Conservation (phyloP, 2,888 invertebrate species). For the Hirtodrosophila histrioides region DNA sequence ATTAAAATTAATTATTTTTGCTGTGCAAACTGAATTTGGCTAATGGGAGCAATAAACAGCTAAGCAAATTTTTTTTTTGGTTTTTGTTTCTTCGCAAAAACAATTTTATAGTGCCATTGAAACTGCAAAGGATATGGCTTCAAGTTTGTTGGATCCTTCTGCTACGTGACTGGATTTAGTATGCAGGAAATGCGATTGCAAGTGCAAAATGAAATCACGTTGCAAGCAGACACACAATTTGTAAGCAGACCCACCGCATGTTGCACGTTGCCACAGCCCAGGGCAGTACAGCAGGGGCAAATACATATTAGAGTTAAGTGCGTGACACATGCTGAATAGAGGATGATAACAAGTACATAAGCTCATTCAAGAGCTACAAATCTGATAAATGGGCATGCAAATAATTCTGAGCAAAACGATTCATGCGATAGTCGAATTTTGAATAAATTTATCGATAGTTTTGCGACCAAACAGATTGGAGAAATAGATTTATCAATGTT, state of each 20-base stretch:
- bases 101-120: not conserved
- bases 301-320: slow-evolving; percentile 3
- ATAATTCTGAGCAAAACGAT: no score
- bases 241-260: no score
- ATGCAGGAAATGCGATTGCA: slow-evolving; percentile 12
- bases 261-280: no score
- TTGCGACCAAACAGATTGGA: no score
- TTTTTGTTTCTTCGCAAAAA: not conserved
- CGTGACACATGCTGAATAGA: slow-evolving; percentile 7
- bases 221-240: no score
- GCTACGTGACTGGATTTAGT: slow-evolving; percentile 42
- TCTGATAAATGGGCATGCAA: no score
- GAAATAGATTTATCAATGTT: no score
- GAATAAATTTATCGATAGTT: no score
- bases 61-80: slow-evolving; percentile 3
- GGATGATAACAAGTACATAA: no score
- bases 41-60: slow-evolving; percentile 37
- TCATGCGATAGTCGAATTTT: no score
- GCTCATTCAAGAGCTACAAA: no score
- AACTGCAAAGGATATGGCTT: not conserved
- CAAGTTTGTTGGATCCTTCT: not conserved
- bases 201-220: slow-evolving; percentile 12
- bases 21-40: slow-evolving; percentile 16
- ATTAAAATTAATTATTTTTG: slow-evolving; percentile 5
- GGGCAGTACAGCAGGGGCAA: no score